Evolutionary conservation across 2,113 vertebrate species (phyloP).

Genomic region (Pontoporia blainvillei): DNA sequence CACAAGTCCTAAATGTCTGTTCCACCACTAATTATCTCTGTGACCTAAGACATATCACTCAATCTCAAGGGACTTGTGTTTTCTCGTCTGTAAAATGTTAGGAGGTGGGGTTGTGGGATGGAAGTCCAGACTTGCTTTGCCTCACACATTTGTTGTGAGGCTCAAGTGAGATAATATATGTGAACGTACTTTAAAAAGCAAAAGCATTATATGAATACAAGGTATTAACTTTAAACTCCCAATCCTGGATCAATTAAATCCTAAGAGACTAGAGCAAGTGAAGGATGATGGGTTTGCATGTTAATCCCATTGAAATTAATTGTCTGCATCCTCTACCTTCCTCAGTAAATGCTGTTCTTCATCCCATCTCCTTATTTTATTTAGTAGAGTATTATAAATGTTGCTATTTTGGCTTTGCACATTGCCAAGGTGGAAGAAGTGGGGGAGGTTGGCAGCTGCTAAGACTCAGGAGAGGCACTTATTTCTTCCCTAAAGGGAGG

Average conservation of each 20-base stretch:
- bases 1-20: conserved; percentile 41
- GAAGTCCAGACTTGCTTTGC: conserved; percentile 7
- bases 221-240: conserved; percentile 31
- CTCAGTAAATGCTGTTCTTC: background rate
- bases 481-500: conserved; percentile 15
- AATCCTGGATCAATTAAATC: conserved; percentile 25
- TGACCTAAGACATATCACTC: conserved; percentile 15
- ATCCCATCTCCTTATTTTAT: conserved; percentile 21
- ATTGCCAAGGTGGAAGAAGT: background rate
- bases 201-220: conserved; percentile 7
- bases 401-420: conserved; percentile 27
- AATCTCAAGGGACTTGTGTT: conserved; percentile 40
- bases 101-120: background rate
- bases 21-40: conserved; percentile 42
- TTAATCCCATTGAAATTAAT: conserved; percentile 27
- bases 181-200: conserved; percentile 42
- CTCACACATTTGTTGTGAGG: conserved; percentile 36
- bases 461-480: background rate
- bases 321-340: conserved; percentile 6
- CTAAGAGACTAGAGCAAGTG: background rate
- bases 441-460: background rate
- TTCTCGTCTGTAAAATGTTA: conserved; percentile 36
- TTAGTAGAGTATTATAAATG: conserved; percentile 25
- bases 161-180: conserved; percentile 30
- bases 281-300: background rate